Evolutionary conservation across 2,797 vertebrate genomes (phyloP).

Genomic region (Tarsius wallacei): DNA sequence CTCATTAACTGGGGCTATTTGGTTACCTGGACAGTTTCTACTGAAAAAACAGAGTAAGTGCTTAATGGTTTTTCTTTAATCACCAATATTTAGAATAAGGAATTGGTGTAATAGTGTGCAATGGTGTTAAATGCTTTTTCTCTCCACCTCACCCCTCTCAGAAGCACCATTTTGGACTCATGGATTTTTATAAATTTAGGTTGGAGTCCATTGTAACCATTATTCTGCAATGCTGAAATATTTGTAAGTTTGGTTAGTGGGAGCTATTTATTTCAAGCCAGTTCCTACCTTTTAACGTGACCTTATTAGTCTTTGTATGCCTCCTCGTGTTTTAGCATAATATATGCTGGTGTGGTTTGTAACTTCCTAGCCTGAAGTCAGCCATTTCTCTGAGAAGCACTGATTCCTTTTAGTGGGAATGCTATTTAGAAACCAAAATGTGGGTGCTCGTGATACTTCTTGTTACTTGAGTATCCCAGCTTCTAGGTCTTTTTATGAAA

Average conservation of each 20-base stretch:
- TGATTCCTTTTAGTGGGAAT: slow-evolving; percentile 8
- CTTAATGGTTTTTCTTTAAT: background rate
- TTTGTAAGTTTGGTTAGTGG: background rate
- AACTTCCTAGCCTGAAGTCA: background rate
- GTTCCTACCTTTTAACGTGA: slow-evolving; percentile 1
- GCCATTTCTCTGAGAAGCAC: background rate
- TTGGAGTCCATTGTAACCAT: background rate
- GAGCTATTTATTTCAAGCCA: background rate
- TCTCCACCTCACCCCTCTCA: background rate
- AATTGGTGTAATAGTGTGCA: background rate
- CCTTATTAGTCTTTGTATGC: background rate
- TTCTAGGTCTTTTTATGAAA: slow-evolving; percentile 12
- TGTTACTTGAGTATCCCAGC: background rate
- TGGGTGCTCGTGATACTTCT: background rate
- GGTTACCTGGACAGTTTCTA: background rate
- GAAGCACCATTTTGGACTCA: background rate
- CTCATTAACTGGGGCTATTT: background rate
- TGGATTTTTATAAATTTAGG: slow-evolving; percentile 3
- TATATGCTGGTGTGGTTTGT: background rate
- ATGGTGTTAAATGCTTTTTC: background rate
- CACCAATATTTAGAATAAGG: background rate
- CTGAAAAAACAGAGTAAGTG: background rate
- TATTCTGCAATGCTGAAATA: background rate
- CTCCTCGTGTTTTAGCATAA: background rate
- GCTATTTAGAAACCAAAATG: slow-evolving; percentile 2